Percentiles rank a stretch among this genome's conserved stretches.
phyloP scores from a whole-genome alignment of 2,888 invertebrate genomes.

The Amphiduros pacificus region DNA sequence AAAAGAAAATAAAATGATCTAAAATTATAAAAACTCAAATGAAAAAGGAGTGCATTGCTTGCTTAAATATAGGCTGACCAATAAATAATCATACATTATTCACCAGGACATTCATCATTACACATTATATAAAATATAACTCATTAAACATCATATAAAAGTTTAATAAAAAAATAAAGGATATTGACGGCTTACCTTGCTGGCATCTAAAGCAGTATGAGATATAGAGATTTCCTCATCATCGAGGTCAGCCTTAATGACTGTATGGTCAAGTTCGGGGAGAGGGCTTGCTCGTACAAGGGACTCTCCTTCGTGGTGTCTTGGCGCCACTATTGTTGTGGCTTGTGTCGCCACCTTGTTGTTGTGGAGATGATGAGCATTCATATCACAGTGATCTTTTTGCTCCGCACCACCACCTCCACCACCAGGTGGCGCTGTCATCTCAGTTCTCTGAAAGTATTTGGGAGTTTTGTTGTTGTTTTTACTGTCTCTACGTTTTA shows the following conservation, averaged over 20 bases:
- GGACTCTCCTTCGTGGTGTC: background rate
- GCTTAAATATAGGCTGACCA: no score
- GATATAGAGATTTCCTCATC: background rate
- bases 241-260: constrained; percentile 1
- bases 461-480: constrained; percentile 7
- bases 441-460: constrained; percentile 10
- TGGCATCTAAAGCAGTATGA: background rate
- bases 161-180: no score
- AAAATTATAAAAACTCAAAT: no score
- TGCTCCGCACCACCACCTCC: background rate
- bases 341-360: background rate
- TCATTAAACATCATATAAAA: no score
- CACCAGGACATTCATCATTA: no score
- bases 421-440: background rate
- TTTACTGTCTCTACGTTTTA: constrained; percentile 11
- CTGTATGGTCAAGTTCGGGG: background rate
- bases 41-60: no score
- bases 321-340: background rate
- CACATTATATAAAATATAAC: no score
- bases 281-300: no score
- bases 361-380: no score
- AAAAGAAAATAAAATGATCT: no score
- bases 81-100: no score
- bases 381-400: background rate
- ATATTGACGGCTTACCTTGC: background rate